These are phyloP conservation scores for Habrosyne pyritoides DNA, from an alignment of 2,888 invertebrate species.

Conservation along the genomic window DNA sequence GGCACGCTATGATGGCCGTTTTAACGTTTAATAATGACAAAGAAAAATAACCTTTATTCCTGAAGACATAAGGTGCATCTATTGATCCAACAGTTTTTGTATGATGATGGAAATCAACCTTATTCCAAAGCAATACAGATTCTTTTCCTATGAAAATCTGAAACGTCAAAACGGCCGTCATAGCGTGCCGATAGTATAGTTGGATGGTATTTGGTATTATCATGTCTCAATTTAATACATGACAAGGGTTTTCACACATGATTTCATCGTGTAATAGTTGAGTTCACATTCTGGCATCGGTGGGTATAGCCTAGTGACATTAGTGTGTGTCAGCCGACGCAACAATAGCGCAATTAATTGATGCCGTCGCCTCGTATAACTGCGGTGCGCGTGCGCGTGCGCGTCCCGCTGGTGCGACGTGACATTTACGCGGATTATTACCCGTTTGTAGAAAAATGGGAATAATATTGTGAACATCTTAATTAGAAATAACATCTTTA, in stretches of 20 bases:
- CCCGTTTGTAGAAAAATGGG: slow-evolving; percentile 31
- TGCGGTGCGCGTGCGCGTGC: slow-evolving; percentile 25
- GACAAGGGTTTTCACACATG: background rate
- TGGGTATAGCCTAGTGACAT: slow-evolving; percentile 7
- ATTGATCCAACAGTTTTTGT: too few species aligned
- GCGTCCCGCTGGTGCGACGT: slow-evolving; percentile 24
- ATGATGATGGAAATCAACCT: too few species aligned
- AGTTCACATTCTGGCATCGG: background rate
- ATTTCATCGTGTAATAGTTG: background rate
- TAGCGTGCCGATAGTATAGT: too few species aligned
- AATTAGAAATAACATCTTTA: too few species aligned
- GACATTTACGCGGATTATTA: slow-evolving; percentile 46
- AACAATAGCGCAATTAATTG: slow-evolving; percentile 57
- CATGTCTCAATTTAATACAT: slow-evolving; percentile 1
- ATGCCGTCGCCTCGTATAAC: slow-evolving; percentile 18
- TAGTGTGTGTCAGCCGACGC: slow-evolving; percentile 40
- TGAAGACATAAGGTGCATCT: too few species aligned
- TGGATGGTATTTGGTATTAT: background rate
- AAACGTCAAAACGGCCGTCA: too few species aligned
- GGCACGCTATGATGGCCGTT: too few species aligned
- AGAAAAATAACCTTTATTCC: too few species aligned
- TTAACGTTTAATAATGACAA: too few species aligned
- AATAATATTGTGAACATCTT: slow-evolving; percentile 22
- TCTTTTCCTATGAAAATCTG: too few species aligned
- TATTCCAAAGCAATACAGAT: too few species aligned